Evolutionary conservation across 2,888 invertebrate genomes (phyloP), one percentile per base, ranked within the genome.

Genomic region (Argyra leucocephala): DNA sequence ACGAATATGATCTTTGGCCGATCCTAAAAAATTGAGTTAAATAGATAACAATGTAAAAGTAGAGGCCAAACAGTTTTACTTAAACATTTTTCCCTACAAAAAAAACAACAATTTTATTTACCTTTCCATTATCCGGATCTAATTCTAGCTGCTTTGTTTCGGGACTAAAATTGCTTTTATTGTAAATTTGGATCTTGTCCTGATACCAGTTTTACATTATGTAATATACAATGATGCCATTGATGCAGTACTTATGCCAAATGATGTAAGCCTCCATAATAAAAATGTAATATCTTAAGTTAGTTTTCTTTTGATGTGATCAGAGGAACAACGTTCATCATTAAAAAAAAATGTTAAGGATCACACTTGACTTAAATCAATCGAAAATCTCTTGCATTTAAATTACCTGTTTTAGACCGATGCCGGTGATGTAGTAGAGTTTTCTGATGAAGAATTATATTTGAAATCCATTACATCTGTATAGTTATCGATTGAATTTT

Each of bases 281-380:
- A 96, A 77, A 97, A 97, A 78, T 97, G 96, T 63, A 97, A 81
- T 70, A 97, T 96, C 82, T 96, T 96, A 80, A 96, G 96, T 79
- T 96, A 96, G 3, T 94, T 93, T 77, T 97, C 96, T 65, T 92
- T 83, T 31, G 96, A 96, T 0, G 96, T 96, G 96, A 0, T 96
- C 96, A 67, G 91, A 92, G 0, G 93, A 94, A 78, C 92, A 92
- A 71, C 87, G 90, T 69, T 88, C 86, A 74, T 96, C 93, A 73
- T 91, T 92, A 80, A 95, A 96, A 80, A 97, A 96, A 62, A 97
- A 81, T 31, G 96, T 85, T 69, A 96, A 79, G 0, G 96, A 95
- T 66, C 95, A 85, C 95, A 96, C 96, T 81, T 95, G 93, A 71
- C 90, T 89, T 31, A 91, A 82, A 74, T 91, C 91, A 6, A 91